Conservation (phyloP, 2,888 invertebrate species). For the Homarus gammarus region DNA sequence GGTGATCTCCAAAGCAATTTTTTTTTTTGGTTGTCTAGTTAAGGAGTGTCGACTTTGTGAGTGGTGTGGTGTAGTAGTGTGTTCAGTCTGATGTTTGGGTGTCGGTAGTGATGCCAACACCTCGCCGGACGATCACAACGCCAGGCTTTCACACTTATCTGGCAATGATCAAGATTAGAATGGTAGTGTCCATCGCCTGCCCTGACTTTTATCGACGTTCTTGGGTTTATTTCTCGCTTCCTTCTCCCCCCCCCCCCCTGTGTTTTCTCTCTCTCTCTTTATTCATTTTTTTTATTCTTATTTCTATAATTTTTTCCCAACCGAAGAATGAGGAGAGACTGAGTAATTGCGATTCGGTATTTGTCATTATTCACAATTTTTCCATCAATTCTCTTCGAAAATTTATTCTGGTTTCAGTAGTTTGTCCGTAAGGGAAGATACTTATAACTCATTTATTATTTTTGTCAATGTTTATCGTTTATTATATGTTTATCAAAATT, state of each 20-base stretch:
- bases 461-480: too few relatives aligned
- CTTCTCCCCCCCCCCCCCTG: background rate
- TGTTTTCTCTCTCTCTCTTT: background rate
- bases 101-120: background rate
- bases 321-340: background rate
- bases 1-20: too few relatives aligned
- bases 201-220: background rate
- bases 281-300: background rate
- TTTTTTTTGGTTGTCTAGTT: too few relatives aligned
- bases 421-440: too few relatives aligned
- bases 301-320: background rate
- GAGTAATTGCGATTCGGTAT: too few relatives aligned
- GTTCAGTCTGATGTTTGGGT: background rate
- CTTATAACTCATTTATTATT: too few relatives aligned
- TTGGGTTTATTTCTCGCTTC: background rate
- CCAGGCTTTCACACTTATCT: background rate
- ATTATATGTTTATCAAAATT: too few relatives aligned
- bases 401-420: too few relatives aligned
- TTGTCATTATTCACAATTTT: too few relatives aligned
- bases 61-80: background rate
- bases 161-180: background rate
- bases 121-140: background rate
- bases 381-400: too few relatives aligned
- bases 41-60: too few relatives aligned
- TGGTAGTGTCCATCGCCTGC: background rate